A percentile compares a stretch with the other conserved stretches of the same genome.
phyloP scores from a whole-genome alignment of 2,888 invertebrate species.

The Spilosoma lubricipeda region DNA sequence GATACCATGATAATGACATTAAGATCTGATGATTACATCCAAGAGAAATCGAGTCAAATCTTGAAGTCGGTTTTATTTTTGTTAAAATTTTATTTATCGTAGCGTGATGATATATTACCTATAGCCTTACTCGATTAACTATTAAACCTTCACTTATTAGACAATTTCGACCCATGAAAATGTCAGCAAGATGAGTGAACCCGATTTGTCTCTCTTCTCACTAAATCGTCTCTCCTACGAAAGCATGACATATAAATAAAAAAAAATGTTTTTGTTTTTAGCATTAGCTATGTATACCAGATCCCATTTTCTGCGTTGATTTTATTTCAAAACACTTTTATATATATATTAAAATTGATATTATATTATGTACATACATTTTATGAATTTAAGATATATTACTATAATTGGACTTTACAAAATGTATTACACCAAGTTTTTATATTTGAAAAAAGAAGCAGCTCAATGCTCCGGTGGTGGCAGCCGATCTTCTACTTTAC shows the following conservation, averaged over 20 bases:
- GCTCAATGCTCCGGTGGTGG: slow-evolving; percentile 86
- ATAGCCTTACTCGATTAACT: too few relatives aligned
- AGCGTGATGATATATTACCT: too few relatives aligned
- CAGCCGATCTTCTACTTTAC: slow-evolving; percentile 94
- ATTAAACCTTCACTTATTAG: neutral
- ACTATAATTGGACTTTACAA: neutral
- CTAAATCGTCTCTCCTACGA: neutral
- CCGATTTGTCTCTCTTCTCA: neutral
- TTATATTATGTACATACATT: neutral
- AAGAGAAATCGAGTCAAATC: too few relatives aligned
- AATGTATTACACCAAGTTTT: slow-evolving; percentile 27
- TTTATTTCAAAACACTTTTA: neutral
- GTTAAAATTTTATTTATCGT: too few relatives aligned
- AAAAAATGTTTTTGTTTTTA: neutral
- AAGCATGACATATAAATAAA: neutral
- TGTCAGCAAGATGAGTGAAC: neutral
- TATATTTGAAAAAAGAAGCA: slow-evolving; percentile 81
- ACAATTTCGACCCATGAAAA: too few relatives aligned
- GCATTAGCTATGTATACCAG: neutral
- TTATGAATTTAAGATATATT: neutral
- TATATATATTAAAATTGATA: neutral
- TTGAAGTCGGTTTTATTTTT: too few relatives aligned
- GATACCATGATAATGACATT: too few relatives aligned
- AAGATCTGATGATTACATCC: too few relatives aligned
- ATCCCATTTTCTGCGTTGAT: neutral